These are phyloP conservation scores for Zosterops pallidus DNA, from an alignment of 2,113 vertebrate species.

Conservation along the genomic window DNA sequence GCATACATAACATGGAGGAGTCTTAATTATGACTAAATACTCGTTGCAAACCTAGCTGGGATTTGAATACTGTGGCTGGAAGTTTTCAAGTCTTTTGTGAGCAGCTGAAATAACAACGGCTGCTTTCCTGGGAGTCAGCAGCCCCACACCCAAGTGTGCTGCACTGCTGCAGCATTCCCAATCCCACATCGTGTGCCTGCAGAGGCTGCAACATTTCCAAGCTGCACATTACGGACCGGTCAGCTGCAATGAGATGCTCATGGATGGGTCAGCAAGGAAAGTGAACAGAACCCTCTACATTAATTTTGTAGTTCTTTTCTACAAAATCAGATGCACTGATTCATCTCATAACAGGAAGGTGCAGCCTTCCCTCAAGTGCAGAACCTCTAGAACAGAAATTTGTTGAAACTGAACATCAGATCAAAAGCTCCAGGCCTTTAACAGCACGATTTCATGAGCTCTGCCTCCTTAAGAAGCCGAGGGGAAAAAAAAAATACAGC, in stretches of 20 bases:
- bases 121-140: background rate
- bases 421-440: background rate
- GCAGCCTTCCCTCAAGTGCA: background rate
- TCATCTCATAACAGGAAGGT: background rate
- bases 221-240: fast-evolving
- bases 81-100: background rate
- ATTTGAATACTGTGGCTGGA: background rate
- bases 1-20: background rate
- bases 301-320: background rate
- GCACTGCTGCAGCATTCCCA: background rate
- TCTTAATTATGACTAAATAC: background rate
- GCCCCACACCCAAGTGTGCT: fast-evolving
- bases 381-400: background rate
- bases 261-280: background rate
- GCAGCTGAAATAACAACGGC: background rate
- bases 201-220: background rate
- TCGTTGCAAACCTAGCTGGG: background rate
- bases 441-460: background rate
- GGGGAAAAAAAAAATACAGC: background rate
- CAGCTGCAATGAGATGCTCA: background rate
- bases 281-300: background rate
- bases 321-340: background rate
- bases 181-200: fast-evolving
- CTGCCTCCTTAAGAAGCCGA: conserved; percentile 18
- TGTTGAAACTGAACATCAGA: background rate